Evolutionary conservation across 2,888 invertebrate genomes (phyloP), one percentile per base, ranked within the genome.

Genomic region (Arctia plantaginis): DNA sequence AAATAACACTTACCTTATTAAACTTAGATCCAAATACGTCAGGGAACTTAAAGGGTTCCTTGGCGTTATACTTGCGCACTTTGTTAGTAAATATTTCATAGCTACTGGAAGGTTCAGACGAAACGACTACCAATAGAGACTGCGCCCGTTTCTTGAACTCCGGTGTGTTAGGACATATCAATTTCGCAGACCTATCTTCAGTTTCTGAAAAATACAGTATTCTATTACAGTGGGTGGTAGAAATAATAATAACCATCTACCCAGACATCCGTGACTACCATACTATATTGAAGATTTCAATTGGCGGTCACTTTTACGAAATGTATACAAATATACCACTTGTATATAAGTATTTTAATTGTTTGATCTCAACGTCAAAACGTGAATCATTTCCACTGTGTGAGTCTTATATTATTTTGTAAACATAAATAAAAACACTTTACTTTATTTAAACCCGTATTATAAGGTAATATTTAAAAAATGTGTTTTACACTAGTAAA

Each of bases 91-190:
- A 99, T 51, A 97, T 96, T 82, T 97, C 97, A 87, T 98, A 97
- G 84, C 97, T 96, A 80, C 93, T 91, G 81, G 97, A 96, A 0
- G 99, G 99, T 68, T 98, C 98, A 35, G 98, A 98, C 0, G 98
- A 98, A 1, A 98, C 98, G 66, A 99, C 97, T 33, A 99, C 98
- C 77, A 99, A 96, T 41, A 99, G 95, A 4, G 98, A 99, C 87
- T 97, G 97, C 3, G 98, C 98, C 68, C 97, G 96, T 88, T 97
- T 97, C 83, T 96, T 92, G 87, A 97, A 97, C 88, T 96, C 96
- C 72, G 94, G 91, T 44, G 96, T 96, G 85, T 97, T 97, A 0
- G 93, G 89, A 94, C 96, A 94, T 77, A 94, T 95, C 86, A 96
- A 92, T 85, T 96, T 96, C 69, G 83, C 75, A 1, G 96, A 95